Conservation (phyloP, 2,113 vertebrate genomes). For the Ceratotherium simum region DNA sequence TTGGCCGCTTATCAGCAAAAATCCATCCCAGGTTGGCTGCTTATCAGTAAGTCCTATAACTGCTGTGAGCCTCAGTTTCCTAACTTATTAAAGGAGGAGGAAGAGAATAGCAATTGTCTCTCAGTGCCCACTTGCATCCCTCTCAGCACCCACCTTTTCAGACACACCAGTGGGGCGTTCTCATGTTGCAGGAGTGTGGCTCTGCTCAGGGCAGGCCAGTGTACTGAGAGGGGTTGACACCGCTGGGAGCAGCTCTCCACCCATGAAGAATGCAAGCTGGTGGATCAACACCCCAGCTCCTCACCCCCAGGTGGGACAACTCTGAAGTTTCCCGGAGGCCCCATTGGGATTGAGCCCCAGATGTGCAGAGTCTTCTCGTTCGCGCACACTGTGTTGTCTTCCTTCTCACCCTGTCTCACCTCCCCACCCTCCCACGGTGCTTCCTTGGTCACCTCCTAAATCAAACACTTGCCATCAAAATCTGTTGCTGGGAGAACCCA, state of each 20-base stretch:
- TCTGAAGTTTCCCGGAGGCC: not conserved
- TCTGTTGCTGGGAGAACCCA: not conserved
- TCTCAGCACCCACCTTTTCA: not conserved
- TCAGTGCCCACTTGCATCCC: not conserved
- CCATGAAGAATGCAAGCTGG: not conserved
- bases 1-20: not conserved
- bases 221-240: not conserved
- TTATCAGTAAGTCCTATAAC: not conserved
- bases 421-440: not conserved
- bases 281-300: not conserved
- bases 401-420: not conserved
- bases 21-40: not conserved
- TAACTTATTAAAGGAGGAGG: not conserved
- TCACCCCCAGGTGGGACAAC: not conserved
- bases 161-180: not conserved
- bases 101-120: not conserved
- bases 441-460: not conserved
- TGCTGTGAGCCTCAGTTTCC: not conserved
- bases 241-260: not conserved
- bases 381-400: accelerated
- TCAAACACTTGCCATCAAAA: not conserved
- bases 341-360: accelerated
- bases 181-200: accelerated
- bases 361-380: not conserved
- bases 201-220: not conserved